Percentiles rank a stretch among this genome's conserved stretches.
phyloP scores from a whole-genome alignment of 1,140 invertebrate genomes.

The Drosophila mauritiana region DNA sequence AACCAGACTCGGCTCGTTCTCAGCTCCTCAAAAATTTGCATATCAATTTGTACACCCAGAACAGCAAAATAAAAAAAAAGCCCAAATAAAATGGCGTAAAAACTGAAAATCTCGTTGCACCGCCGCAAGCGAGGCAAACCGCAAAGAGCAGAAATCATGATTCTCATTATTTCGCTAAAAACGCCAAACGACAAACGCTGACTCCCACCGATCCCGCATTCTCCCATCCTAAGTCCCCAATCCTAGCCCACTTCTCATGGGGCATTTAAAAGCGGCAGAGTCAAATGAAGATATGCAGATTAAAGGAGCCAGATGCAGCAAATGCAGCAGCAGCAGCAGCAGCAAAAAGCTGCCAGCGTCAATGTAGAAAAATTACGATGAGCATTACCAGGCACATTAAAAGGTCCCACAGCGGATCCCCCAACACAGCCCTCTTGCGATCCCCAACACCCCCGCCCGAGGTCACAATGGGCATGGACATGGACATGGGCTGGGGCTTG shows the following conservation, averaged over 20 bases:
- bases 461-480: constrained; percentile 54
- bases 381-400: constrained; percentile 83
- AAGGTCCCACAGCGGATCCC: constrained; percentile 51
- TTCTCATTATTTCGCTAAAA: constrained; percentile 84
- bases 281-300: constrained; percentile 84
- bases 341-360: constrained; percentile 63
- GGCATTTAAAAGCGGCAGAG: constrained; percentile 74
- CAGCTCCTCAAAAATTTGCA: constrained; percentile 76
- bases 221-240: not conserved
- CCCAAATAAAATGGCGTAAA: constrained; percentile 68
- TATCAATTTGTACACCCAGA: constrained; percentile 81
- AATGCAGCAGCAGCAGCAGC: constrained; percentile 19
- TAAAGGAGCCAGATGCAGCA: constrained; percentile 75
- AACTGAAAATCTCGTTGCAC: constrained; percentile 65
- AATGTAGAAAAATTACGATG: constrained; percentile 84
- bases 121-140: constrained; percentile 29
- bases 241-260: constrained; percentile 18
- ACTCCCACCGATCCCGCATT: constrained; percentile 20
- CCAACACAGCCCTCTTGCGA: not conserved
- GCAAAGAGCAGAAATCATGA: constrained; percentile 77
- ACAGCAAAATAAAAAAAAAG: constrained; percentile 16
- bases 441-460: not conserved
- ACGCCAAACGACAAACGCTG: constrained; percentile 56
- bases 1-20: constrained; percentile 18
- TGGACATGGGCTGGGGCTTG: constrained; percentile 3